Evolutionary conservation across 2,888 invertebrate species (phyloP).

Genomic region (Nemapogon koenigi): DNA sequence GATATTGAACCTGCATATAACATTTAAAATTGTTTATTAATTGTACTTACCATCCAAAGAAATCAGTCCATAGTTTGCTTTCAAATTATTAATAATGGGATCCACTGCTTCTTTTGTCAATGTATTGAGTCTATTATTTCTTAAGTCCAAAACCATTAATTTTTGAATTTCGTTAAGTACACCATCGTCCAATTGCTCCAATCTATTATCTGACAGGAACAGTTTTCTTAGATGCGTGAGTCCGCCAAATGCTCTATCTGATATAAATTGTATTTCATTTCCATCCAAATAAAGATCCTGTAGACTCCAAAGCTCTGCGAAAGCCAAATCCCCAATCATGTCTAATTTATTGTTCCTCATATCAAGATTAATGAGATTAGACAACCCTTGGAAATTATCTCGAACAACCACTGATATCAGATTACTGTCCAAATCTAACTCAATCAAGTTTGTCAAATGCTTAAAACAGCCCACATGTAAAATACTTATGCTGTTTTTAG

Average conservation of each 20-base stretch:
- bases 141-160: constrained; percentile 77
- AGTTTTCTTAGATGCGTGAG: constrained; percentile 75
- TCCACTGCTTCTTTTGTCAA: constrained; percentile 75
- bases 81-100: constrained; percentile 73
- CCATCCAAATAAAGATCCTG: constrained; percentile 74
- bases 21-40: no score
- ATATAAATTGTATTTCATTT: constrained; percentile 76
- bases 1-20: no score
- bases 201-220: constrained; percentile 77
- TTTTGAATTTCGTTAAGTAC: constrained; percentile 74
- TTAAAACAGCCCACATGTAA: constrained; percentile 87
- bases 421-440: constrained; percentile 81
- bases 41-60: constrained; percentile 75
- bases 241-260: constrained; percentile 78
- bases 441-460: constrained; percentile 74
- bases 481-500: constrained; percentile 83
- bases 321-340: constrained; percentile 82
- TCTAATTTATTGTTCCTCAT: constrained; percentile 78
- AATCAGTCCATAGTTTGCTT: constrained; percentile 76
- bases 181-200: constrained; percentile 73
- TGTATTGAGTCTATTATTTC: constrained; percentile 78
- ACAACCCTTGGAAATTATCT: constrained; percentile 79
- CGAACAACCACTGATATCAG: constrained; percentile 76
- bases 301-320: constrained; percentile 79
- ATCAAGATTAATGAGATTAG: constrained; percentile 74